These are phyloP conservation scores for Theristicus caerulescens DNA, from an alignment of 2,113 vertebrate species.

Conservation along the genomic window DNA sequence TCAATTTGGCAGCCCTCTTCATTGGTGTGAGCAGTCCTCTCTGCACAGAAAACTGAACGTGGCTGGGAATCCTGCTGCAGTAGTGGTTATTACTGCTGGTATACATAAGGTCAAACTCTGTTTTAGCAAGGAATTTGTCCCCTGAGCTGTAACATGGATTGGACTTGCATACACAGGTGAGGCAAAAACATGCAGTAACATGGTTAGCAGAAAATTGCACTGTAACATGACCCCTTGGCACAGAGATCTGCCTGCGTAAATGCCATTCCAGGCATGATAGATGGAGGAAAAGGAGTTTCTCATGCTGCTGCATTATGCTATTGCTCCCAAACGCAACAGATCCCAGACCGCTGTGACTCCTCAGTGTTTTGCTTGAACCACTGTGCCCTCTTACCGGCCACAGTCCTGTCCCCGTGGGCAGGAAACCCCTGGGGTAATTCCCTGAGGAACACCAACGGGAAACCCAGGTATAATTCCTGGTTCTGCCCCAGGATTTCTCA, in stretches of 20 bases:
- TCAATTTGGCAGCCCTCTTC: not conserved
- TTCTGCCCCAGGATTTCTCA: not conserved
- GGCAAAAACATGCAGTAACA: slow-evolving; percentile 36
- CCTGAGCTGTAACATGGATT: not conserved
- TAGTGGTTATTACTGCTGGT: not conserved
- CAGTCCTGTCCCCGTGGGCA: not conserved
- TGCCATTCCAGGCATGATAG: not conserved
- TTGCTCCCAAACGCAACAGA: not conserved
- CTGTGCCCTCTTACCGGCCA: not conserved
- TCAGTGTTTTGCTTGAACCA: not conserved
- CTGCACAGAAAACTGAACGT: not conserved
- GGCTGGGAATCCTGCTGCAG: not conserved
- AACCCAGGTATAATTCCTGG: not conserved
- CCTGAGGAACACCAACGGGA: fast-evolving
- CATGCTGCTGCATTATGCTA: not conserved
- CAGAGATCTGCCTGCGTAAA: not conserved
- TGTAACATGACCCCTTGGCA: not conserved
- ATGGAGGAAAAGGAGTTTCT: not conserved
- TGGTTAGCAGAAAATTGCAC: not conserved
- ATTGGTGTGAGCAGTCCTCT: not conserved
- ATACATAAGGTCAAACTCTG: not conserved
- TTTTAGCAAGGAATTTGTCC: slow-evolving; percentile 35
- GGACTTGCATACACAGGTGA: not conserved
- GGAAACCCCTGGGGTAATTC: not conserved
- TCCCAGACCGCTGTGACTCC: not conserved